A percentile compares a stretch with the other conserved stretches of the same genome.
phyloP scores from a whole-genome alignment of 2,113 vertebrate species.

The Callaeas wilsoni region DNA sequence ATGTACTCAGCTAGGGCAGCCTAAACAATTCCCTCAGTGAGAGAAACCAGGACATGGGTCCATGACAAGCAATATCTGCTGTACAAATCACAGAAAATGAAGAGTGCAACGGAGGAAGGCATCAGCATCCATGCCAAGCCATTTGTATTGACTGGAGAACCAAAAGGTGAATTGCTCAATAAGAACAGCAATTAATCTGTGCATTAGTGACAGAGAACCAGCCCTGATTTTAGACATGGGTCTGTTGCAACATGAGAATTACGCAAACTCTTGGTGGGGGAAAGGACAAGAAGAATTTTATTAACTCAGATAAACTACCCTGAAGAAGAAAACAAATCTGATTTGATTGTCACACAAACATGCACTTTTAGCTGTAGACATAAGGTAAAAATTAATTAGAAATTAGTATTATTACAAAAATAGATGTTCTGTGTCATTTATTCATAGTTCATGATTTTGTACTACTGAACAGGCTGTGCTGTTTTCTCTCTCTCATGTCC shows the following conservation, averaged over 20 bases:
- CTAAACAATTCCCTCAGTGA: conserved; percentile 71
- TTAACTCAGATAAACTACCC: neutral
- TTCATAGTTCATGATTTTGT: neutral
- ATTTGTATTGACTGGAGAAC: conserved; percentile 5
- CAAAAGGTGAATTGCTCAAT: neutral
- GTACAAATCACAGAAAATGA: conserved; percentile 26
- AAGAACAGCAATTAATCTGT: neutral
- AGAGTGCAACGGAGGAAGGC: neutral
- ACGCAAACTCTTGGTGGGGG: neutral
- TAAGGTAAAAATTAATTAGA: neutral
- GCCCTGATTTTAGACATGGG: neutral
- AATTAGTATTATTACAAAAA: neutral
- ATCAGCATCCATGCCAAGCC: conserved; percentile 55
- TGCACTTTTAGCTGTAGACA: neutral
- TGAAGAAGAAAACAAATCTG: neutral
- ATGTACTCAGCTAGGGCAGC: conserved; percentile 72
- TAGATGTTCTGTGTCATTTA: neutral
- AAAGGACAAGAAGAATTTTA: neutral
- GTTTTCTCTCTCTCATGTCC: neutral
- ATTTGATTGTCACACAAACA: neutral
- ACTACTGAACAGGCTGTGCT: neutral
- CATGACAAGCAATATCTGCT: conserved; percentile 57
- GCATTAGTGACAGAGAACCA: neutral
- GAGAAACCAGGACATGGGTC: conserved; percentile 66
- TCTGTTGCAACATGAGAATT: neutral